Evolutionary conservation across 2,797 vertebrate species (phyloP).

Genomic region (Sparus aurata): DNA sequence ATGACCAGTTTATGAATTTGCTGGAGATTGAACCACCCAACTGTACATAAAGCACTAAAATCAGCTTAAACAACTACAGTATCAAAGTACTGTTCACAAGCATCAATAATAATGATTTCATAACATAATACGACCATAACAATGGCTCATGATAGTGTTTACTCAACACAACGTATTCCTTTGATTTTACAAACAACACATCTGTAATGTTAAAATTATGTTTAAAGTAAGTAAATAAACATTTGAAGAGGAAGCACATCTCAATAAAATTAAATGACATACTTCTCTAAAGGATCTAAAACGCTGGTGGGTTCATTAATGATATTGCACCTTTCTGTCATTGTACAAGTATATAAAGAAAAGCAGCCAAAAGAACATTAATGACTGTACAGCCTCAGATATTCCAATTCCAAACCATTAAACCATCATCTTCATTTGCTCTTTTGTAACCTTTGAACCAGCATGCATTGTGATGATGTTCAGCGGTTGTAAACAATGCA

Average conservation of each 20-base stretch:
- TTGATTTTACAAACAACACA: background rate
- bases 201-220: background rate
- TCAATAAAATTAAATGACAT: background rate
- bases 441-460: background rate
- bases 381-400: background rate
- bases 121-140: background rate
- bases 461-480: background rate
- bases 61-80: background rate
- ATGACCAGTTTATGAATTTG: too few relatives aligned
- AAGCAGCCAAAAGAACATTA: background rate
- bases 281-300: background rate
- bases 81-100: background rate
- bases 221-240: background rate
- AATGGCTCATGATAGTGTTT: background rate
- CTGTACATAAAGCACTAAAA: background rate
- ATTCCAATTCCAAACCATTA: background rate
- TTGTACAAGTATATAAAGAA: background rate
- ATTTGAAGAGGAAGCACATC: background rate
- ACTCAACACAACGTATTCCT: too few relatives aligned
- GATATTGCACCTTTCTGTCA: background rate
- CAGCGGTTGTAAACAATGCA: background rate
- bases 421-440: slow-evolving; percentile 1
- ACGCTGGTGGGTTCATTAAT: background rate
- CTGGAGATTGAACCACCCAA: background rate
- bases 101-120: background rate